Base-by-base conservation (phyloP, 2,888 invertebrate species). In the Eupithecia exiguata region DNA sequence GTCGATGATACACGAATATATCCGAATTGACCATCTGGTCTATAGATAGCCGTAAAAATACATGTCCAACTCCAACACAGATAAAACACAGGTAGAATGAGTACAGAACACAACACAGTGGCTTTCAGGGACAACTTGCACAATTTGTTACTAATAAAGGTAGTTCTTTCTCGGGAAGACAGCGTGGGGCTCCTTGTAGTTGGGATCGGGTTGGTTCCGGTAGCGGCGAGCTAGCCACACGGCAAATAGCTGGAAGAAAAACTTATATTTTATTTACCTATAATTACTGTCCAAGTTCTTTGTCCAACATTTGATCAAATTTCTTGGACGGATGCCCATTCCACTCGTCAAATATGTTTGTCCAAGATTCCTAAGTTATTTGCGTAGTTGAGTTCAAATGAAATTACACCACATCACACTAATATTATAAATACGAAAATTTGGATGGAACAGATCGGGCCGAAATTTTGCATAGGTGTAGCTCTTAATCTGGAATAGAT, bases 151-250 rank as follows among this genome's bases (percentile, higher is more conserved):
- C 75, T 77, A 79, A 84, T 95, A 94, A 78, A 95, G 89, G 84
- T 95, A 95, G 86, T 95, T 93, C 83, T 95, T 90, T 79, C 93
- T 90, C 76, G 97, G 96, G 89, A 97, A 97, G 84, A 97, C 95
- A 84, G 97, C 97, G 84, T 96, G 96, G 72, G 97, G 96, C 85
- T 96, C 95, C 91, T 96, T 96, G 90, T 96, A 96, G 85, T 95
- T 95, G 75, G 97, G 97, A 92, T 97, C 96, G 74, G 96, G 96
- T 90, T 96, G 97, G 92, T 98, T 97, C 87, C 97, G 96, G 92
- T 97, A 98, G 83, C 96, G 96, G 88, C 96, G 96, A 79, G 97
- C 97, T 89, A 97, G 94, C 92, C 97, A 96, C 83, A 97, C 96
- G 86, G 98, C 98, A 89, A 97, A 95, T 87, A 98, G 95, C 98